phyloP scores from a whole-genome alignment of 2,888 invertebrate genomes.

The Macrophya annulata region DNA sequence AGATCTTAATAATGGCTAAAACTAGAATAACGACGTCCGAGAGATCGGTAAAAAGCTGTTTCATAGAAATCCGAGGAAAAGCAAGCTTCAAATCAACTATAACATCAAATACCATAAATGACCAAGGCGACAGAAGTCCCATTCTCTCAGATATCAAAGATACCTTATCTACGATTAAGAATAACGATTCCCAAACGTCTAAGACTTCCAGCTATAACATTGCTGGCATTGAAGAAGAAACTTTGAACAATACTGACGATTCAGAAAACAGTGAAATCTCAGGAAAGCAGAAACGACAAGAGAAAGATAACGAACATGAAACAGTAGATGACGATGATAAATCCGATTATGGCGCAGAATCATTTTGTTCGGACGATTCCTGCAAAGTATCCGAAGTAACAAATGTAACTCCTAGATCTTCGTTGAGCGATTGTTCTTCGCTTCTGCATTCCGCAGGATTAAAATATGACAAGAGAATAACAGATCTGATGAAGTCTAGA shows the following conservation, averaged over 20 bases:
- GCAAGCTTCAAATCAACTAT: not conserved
- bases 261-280: not conserved
- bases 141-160: not conserved
- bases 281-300: not conserved
- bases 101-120: not conserved
- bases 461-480: constrained; percentile 43
- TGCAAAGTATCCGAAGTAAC: constrained; percentile 66
- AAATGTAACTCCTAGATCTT: constrained; percentile 66
- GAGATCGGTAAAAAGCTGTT: not conserved
- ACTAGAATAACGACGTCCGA: constrained; percentile 5
- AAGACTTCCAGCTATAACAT: not conserved
- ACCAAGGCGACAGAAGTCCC: not conserved
- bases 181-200: not conserved
- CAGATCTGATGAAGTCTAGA: constrained; percentile 7
- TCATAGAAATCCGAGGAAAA: not conserved
- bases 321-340: constrained; percentile 61
- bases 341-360: constrained; percentile 70
- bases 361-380: constrained; percentile 69
- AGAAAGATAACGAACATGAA: constrained; percentile 30
- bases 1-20: constrained; percentile 30
- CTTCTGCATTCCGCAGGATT: constrained; percentile 47
- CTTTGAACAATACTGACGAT: not conserved
- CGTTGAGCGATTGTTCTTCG: constrained; percentile 62
- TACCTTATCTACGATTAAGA: not conserved
- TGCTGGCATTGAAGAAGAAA: not conserved